These are phyloP conservation scores for Scolopax rusticola DNA, from an alignment of 2,797 vertebrate species.

Conservation along the genomic window DNA sequence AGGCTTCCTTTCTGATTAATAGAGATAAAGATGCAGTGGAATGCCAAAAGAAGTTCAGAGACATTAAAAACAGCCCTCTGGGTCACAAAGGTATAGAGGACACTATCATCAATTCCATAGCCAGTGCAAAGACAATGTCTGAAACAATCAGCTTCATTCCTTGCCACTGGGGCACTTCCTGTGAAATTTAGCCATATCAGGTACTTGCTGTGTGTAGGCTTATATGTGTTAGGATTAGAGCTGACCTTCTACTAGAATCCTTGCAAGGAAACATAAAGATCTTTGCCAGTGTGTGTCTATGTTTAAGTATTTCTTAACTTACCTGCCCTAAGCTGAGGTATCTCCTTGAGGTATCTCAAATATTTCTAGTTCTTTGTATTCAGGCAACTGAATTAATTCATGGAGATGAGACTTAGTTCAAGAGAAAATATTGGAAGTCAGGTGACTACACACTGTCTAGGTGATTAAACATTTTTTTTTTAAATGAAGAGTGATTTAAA, in stretches of 20 bases:
- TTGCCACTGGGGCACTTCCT: not conserved
- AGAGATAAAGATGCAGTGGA: not conserved
- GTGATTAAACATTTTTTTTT: not conserved
- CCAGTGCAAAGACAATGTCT: not conserved
- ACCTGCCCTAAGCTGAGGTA: not conserved
- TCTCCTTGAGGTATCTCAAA: not conserved
- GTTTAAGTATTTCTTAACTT: not conserved
- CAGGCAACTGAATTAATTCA: not conserved
- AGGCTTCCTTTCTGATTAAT: conserved; percentile 4
- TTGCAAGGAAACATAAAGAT: not conserved
- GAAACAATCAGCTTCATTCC: not conserved
- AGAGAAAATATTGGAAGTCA: not conserved
- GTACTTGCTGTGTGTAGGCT: not conserved
- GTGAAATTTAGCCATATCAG: not conserved
- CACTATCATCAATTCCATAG: not conserved
- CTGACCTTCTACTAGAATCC: not conserved
- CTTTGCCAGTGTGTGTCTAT: not conserved
- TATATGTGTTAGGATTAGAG: not conserved
- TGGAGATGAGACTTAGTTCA: not conserved
- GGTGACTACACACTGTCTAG: not conserved
- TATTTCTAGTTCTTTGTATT: not conserved
- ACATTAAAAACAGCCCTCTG: not conserved
- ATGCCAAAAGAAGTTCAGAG: not conserved
- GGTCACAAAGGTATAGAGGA: not conserved
- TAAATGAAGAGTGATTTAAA: not conserved